Percentiles rank a stretch among this genome's conserved stretches.
phyloP scores from a whole-genome alignment of 1,140 invertebrate genomes.

The Globodera ellingtonae region DNA sequence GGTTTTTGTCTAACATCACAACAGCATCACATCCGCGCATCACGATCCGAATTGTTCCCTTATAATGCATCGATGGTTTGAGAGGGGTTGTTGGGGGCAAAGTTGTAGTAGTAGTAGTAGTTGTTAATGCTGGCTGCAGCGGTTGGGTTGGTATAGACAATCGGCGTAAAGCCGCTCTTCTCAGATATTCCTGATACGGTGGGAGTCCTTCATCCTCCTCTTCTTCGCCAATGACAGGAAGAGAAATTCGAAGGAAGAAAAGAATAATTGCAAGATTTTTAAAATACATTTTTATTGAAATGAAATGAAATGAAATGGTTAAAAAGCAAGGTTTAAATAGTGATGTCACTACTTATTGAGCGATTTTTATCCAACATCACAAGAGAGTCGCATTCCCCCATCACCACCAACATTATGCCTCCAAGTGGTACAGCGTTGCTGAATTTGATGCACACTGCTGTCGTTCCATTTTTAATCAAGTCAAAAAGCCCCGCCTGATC shows the following conservation, averaged over 20 bases:
- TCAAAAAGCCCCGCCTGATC: slow-evolving; percentile 22
- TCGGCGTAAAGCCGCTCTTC: no score
- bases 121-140: neutral
- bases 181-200: no score
- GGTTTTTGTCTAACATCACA: no score
- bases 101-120: no score
- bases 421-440: slow-evolving; percentile 20
- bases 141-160: no score
- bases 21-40: no score
- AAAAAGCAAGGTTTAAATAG: neutral
- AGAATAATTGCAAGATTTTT: no score
- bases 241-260: no score
- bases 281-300: no score
- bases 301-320: neutral
- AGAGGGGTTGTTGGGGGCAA: neutral
- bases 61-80: neutral
- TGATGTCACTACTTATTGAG: neutral
- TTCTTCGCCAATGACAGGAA: no score
- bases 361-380: slow-evolving; percentile 24
- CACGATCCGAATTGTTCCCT: no score
- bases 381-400: slow-evolving; percentile 1
- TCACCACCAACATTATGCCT: slow-evolving; percentile 23
- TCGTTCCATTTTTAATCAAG: slow-evolving; percentile 28
- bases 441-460: slow-evolving; percentile 28
- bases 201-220: no score